A percentile compares a stretch with the other conserved stretches of the same genome.
These are phyloP conservation scores for Coptodon bakossiorum DNA, from an alignment of 2,113 vertebrate species.

Conservation along the genomic window DNA sequence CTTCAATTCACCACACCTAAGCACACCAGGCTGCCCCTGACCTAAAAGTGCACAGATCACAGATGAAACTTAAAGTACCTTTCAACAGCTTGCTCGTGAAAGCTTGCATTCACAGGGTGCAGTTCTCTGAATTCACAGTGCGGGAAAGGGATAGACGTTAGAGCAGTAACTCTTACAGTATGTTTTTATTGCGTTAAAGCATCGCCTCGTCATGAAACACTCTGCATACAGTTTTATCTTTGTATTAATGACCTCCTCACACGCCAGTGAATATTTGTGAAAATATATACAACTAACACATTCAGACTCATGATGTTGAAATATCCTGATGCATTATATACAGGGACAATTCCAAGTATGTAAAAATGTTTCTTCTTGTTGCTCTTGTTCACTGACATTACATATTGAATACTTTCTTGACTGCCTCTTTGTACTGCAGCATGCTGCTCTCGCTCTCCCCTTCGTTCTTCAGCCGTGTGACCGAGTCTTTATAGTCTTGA, in stretches of 20 bases:
- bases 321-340: neutral
- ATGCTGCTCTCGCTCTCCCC: conserved; percentile 79
- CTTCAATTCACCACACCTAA: conserved; percentile 14
- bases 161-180: neutral
- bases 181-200: neutral
- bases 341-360: neutral
- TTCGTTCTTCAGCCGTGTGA: conserved; percentile 81
- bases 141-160: neutral
- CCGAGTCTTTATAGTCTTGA: conserved; percentile 77
- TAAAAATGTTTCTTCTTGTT: neutral
- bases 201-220: neutral
- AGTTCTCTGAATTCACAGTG: neutral
- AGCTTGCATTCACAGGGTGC: conserved; percentile 32
- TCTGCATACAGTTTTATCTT: conserved; percentile 11
- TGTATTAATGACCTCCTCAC: neutral
- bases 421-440: conserved; percentile 84
- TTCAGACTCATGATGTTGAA: neutral
- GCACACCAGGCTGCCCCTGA: conserved; percentile 38
- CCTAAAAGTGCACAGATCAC: conserved; percentile 27
- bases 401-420: conserved; percentile 78
- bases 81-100: conserved; percentile 37
- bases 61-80: conserved; percentile 18
- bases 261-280: neutral
- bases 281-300: conserved; percentile 18
- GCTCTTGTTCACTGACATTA: conserved; percentile 13